phyloP scores from a whole-genome alignment of 2,113 vertebrate genomes.

The Phyllostomus discolor region DNA sequence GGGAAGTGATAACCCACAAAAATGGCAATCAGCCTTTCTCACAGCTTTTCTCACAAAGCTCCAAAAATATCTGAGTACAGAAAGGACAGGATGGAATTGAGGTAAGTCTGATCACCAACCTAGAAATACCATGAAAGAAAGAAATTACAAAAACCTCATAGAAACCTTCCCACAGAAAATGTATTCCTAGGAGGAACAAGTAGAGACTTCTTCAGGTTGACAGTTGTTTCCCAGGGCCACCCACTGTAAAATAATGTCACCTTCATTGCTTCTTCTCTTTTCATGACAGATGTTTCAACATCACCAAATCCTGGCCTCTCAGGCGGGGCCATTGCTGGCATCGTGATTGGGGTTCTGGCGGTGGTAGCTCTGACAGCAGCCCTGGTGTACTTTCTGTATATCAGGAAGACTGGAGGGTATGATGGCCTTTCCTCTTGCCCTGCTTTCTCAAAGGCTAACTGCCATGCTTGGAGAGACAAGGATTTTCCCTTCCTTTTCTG shows the following conservation, averaged over 20 bases:
- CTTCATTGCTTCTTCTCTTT: constrained; percentile 5
- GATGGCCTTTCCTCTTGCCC: not conserved
- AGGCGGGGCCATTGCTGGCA: not conserved
- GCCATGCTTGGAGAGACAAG: not conserved
- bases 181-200: not conserved
- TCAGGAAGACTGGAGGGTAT: constrained; percentile 22
- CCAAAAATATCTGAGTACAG: not conserved
- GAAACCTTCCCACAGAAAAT: not conserved
- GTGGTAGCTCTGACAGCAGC: not conserved
- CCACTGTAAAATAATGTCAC: not conserved
- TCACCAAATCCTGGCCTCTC: not conserved
- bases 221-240: not conserved
- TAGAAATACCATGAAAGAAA: not conserved
- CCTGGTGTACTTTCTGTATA: not conserved
- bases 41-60: not conserved
- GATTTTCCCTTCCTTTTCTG: not conserved
- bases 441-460: not conserved
- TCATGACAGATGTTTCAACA: not conserved
- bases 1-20: not conserved
- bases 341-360: not conserved
- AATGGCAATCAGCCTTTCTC: not conserved
- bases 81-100: not conserved
- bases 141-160: not conserved
- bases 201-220: not conserved
- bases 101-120: not conserved